Evolutionary conservation across 2,888 invertebrate species (phyloP).

Genomic region (Enchytraeus crypticus): DNA sequence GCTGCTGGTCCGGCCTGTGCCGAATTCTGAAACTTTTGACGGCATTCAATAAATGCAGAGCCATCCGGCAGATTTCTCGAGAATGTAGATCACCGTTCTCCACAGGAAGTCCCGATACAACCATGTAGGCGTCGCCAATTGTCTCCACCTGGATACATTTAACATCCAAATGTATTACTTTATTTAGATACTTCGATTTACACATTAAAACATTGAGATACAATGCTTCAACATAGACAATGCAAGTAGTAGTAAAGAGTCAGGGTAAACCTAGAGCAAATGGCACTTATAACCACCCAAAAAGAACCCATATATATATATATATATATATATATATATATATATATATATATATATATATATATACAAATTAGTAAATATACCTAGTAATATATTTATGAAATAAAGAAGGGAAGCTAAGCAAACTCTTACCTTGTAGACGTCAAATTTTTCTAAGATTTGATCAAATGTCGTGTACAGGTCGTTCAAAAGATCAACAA

Average conservation of each 20-base stretch:
- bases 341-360: slow-evolving; percentile 11
- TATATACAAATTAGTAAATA: not conserved
- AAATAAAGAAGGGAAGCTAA: not conserved
- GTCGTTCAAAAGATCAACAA: slow-evolving; percentile 91
- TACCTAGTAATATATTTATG: not conserved
- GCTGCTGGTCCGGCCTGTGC: slow-evolving; percentile 76
- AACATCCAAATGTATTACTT: not conserved
- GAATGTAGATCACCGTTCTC: slow-evolving; percentile 83
- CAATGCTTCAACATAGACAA: not conserved
- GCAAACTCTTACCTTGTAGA: slow-evolving; percentile 64
- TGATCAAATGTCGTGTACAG: slow-evolving; percentile 95
- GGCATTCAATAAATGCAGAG: slow-evolving; percentile 72
- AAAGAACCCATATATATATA: not conserved
- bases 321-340: slow-evolving; percentile 13
- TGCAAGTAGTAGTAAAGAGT: too few relatives aligned
- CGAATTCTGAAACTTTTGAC: slow-evolving; percentile 80
- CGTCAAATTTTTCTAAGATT: slow-evolving; percentile 76
- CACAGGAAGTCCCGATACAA: slow-evolving; percentile 69
- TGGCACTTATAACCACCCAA: too few relatives aligned
- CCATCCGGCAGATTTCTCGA: slow-evolving; percentile 81
- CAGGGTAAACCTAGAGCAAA: too few relatives aligned
- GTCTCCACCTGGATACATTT: slow-evolving; percentile 45
- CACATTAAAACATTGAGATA: not conserved
- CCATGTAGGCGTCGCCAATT: slow-evolving; percentile 51
- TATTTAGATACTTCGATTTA: not conserved